Base-by-base conservation (phyloP, 2,888 invertebrate species). In the Drosophila parthenogenetica region DNA sequence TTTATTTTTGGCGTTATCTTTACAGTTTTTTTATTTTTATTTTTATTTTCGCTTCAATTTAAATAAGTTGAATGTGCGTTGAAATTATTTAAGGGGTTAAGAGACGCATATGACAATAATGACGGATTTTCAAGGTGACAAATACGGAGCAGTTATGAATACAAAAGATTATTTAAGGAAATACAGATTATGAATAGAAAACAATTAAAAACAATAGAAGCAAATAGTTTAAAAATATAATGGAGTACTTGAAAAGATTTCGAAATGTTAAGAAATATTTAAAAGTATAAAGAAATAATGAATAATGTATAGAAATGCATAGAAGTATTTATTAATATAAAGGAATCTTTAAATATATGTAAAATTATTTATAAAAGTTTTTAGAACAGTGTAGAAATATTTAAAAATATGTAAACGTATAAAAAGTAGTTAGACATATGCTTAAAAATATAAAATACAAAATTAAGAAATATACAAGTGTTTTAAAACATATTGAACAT, bases 1-100 rank as follows among this genome's bases (percentile, higher is more conserved):
- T 51, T 22, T 35, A 29, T 50, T 32, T 43, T 53, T n/a, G 39
- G n/a, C 46, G 37, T 57, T 57, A 57, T 57, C 57, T 58, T 58
- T 58, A n/a, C 29, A 32, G 40, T 49, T 49, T n/a, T 22, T 22
- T 22, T n/a, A 57, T 29, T 58, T 48, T 58, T 58, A n/a, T 11
- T 25, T 25, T 25, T 37, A 17, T 58, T 48, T 58, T 49, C 7
- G 48, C 19, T 51, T 45, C 45, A 37, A 61, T 61, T 60, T 60
- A 13, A 49, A 49, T 37, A 25, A 48, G 57, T 57, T 57, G 46
- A 59, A 60, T 43, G 40, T 51, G 32, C 42, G 29, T 50, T 49
- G 37, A 48, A 48, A 48, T 48, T 58, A 48, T 48, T 58, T 16
- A 39, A 37, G 35, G 16, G 22, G 32, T 57, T 57, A 19, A 19